Percentiles rank a stretch among this genome's conserved stretches.
Evolutionary conservation across 2,888 invertebrate genomes (phyloP).

Genomic region (Mactromeris polynyma): DNA sequence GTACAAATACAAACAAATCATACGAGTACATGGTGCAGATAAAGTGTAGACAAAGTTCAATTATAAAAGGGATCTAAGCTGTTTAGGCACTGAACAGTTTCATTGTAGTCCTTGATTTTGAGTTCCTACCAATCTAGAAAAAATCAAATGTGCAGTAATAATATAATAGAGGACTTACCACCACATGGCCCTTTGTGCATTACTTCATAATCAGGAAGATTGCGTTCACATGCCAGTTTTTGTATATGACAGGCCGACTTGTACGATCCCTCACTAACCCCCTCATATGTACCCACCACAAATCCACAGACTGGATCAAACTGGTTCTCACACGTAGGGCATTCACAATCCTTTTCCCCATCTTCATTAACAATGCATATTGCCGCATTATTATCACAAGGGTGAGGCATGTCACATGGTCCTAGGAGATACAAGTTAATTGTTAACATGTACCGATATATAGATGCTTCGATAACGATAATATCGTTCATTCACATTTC

Average conservation of each 20-base stretch:
- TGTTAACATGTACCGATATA: not conserved
- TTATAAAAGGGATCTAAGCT: no score
- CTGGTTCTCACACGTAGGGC: slow-evolving; percentile 70
- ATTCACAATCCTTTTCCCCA: slow-evolving; percentile 63
- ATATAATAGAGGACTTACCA: slow-evolving; percentile 54
- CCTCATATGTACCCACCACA: slow-evolving; percentile 31
- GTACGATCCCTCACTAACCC: slow-evolving; percentile 46
- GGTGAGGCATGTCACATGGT: slow-evolving; percentile 52
- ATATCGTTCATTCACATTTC: not conserved
- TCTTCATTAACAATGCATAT: slow-evolving; percentile 61
- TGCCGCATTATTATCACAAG: slow-evolving; percentile 49
- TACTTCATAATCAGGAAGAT: slow-evolving; percentile 53
- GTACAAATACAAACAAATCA: no score
- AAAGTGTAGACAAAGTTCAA: no score
- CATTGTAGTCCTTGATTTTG: no score
- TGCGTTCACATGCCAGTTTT: slow-evolving; percentile 58
- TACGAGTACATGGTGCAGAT: no score
- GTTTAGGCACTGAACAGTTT: no score
- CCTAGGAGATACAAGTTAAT: slow-evolving; percentile 50
- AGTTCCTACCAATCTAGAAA: no score
- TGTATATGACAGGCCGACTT: slow-evolving; percentile 70
- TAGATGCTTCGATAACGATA: not conserved
- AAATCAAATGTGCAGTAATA: no score
- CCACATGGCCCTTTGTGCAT: slow-evolving; percentile 70
- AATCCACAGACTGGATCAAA: slow-evolving; percentile 72